These are phyloP conservation scores for Baryphthengus martii DNA, from an alignment of 2,113 vertebrate genomes.

Conservation along the genomic window DNA sequence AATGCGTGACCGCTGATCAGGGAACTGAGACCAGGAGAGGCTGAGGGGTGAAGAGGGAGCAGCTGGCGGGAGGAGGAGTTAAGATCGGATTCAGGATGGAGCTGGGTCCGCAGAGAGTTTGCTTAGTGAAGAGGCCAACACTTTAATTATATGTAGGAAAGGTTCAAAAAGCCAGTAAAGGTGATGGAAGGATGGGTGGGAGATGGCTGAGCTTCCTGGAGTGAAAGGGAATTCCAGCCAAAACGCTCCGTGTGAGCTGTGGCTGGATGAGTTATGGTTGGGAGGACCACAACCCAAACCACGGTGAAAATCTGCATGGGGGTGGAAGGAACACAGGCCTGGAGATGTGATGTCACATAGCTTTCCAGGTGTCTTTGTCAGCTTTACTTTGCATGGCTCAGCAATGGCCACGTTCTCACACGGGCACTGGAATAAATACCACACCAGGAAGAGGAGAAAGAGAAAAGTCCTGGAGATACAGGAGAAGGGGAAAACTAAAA, in stretches of 20 bases:
- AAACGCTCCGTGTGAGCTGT: rapidly evolving
- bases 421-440: rapidly evolving
- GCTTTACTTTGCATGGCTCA: not conserved
- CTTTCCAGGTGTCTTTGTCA: not conserved
- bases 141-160: not conserved
- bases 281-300: not conserved
- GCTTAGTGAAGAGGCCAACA: not conserved
- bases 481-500: not conserved
- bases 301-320: not conserved
- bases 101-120: not conserved
- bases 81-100: not conserved
- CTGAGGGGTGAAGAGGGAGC: not conserved
- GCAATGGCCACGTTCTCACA: rapidly evolving
- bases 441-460: not conserved
- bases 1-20: rapidly evolving
- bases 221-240: not conserved
- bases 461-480: not conserved
- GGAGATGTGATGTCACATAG: not conserved
- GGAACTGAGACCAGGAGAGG: not conserved
- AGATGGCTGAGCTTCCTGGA: not conserved
- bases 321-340: not conserved
- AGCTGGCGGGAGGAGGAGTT: not conserved
- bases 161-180: not conserved
- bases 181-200: not conserved
- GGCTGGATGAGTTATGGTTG: not conserved